Evolutionary conservation across 2,797 vertebrate genomes (phyloP).

Genomic region (Sebastes taczanowskii): DNA sequence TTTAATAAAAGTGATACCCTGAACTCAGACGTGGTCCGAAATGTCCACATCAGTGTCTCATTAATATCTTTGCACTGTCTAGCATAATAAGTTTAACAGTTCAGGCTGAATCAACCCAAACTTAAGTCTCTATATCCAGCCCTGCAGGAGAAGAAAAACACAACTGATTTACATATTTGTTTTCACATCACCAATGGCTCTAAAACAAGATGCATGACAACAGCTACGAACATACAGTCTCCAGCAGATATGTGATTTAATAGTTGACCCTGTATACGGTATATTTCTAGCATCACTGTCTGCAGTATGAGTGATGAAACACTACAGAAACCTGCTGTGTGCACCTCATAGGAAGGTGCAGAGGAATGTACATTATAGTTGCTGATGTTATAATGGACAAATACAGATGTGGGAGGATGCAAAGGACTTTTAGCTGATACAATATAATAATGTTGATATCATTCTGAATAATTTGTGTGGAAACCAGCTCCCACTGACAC

Average conservation of each 20-base stretch:
- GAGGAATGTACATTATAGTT: constrained; percentile 8
- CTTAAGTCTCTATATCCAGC: constrained; percentile 38
- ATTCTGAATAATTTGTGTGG: constrained; percentile 19
- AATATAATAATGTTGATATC: background rate
- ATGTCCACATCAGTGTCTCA: constrained; percentile 26
- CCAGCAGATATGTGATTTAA: constrained; percentile 62
- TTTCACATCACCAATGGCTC: constrained; percentile 1
- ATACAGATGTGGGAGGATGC: background rate
- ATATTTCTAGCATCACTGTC: background rate
- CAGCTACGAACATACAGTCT: constrained; percentile 20
- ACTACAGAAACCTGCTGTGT: background rate
- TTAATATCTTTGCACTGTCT: constrained; percentile 48
- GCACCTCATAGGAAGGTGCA: background rate
- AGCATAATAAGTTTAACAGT: constrained; percentile 20
- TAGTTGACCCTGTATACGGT: constrained; percentile 39
- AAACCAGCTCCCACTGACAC: constrained; percentile 54
- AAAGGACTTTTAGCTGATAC: background rate
- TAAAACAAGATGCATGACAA: constrained; percentile 9
- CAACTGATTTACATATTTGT: background rate
- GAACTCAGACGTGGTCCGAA: constrained; percentile 23
- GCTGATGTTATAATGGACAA: background rate
- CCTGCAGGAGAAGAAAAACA: constrained; percentile 38
- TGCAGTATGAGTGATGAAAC: background rate
- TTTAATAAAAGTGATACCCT: constrained; percentile 40
- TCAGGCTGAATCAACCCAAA: constrained; percentile 11